These are phyloP conservation scores for Exocentrus adspersus DNA, from an alignment of 2,888 invertebrate species.

Conservation along the genomic window DNA sequence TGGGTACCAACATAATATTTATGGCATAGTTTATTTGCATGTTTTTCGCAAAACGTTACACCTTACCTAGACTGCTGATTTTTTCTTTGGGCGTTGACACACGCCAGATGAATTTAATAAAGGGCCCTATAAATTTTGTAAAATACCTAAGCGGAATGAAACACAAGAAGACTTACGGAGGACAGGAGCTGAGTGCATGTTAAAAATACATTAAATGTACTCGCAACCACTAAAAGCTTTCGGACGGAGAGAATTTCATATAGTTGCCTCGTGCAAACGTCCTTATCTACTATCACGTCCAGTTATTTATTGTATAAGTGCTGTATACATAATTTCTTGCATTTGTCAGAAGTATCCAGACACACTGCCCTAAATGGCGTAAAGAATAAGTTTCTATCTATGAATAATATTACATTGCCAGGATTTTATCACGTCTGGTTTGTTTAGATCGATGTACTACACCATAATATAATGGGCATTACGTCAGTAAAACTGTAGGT, in stretches of 20 bases:
- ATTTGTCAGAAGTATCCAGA: neutral
- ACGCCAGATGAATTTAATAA: conserved; percentile 36
- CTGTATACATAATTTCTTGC: neutral
- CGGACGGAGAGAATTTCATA: conserved; percentile 36
- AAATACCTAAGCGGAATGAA: conserved; percentile 24
- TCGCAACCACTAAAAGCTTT: conserved; percentile 35
- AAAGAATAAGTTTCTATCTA: no score
- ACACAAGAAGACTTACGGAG: conserved; percentile 37
- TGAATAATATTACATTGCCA: no score
- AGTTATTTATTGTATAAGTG: conserved; percentile 24
- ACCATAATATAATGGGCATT: no score
- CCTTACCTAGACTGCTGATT: no score
- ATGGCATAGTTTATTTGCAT: no score
- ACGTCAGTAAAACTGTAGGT: no score
- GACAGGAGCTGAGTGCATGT: conserved; percentile 52
- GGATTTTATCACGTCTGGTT: no score
- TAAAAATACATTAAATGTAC: conserved; percentile 57
- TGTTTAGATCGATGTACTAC: no score
- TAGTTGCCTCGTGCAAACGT: conserved; percentile 32
- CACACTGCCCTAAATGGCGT: neutral
- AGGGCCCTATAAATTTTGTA: conserved; percentile 37
- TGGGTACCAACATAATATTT: no score
- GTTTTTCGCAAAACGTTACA: no score
- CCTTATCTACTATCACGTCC: conserved; percentile 15
- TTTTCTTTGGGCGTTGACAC: no score